phyloP scores from a whole-genome alignment of 2,113 vertebrate species.

The Rynchops niger region DNA sequence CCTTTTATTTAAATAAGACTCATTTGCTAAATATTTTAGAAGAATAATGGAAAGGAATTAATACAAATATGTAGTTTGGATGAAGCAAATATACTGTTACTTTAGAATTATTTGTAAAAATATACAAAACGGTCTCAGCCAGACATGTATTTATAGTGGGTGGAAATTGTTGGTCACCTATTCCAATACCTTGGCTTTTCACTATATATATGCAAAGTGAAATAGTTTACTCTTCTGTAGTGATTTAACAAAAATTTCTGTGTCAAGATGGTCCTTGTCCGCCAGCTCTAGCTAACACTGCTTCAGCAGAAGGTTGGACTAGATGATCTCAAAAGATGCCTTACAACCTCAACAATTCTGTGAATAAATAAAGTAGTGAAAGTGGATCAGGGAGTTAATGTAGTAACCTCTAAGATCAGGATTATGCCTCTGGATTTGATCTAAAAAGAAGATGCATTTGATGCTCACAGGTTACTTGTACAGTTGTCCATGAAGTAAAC shows the following conservation, averaged over 20 bases:
- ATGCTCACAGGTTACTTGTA: neutral
- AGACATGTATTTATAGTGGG: neutral
- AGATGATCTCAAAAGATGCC: neutral
- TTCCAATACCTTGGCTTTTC: neutral
- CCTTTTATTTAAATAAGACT: neutral
- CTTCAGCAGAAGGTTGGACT: neutral
- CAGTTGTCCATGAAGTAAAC: neutral
- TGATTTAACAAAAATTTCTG: neutral
- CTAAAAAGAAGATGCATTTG: neutral
- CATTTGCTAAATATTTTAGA: neutral
- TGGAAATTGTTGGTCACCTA: neutral
- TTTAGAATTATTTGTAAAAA: neutral
- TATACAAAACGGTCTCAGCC: neutral
- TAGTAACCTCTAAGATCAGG: neutral
- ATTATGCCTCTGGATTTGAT: neutral
- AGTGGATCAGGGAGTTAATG: neutral
- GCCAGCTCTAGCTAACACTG: neutral
- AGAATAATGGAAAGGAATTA: neutral
- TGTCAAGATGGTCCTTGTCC: neutral
- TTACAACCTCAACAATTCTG: neutral
- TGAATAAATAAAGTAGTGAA: neutral
- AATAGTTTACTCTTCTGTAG: neutral
- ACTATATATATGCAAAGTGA: neutral
- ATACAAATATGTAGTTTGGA: neutral
- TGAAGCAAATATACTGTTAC: neutral